phyloP scores from a whole-genome alignment of 1,140 invertebrate species.

The Drosophila oshimai region DNA sequence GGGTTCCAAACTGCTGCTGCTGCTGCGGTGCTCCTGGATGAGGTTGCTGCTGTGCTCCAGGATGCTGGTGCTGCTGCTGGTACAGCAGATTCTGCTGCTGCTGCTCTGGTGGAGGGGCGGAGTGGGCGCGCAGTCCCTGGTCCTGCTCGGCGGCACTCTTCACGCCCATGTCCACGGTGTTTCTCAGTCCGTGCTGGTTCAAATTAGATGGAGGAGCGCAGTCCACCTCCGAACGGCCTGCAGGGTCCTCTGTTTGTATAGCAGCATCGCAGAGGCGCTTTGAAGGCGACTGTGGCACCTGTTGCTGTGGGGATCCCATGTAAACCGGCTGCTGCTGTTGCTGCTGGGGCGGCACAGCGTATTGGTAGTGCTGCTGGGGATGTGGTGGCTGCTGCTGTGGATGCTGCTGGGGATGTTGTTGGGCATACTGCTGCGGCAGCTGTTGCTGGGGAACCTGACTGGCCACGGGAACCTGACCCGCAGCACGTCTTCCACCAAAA shows the following conservation, averaged over 20 bases:
- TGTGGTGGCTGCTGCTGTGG: slow-evolving; percentile 59
- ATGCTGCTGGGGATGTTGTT: slow-evolving; percentile 58
- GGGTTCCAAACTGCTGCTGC: slow-evolving; percentile 64
- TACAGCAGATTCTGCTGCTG: slow-evolving; percentile 83
- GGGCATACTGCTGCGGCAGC: slow-evolving; percentile 17
- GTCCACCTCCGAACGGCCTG: slow-evolving; percentile 62
- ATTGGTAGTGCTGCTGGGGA: slow-evolving; percentile 62
- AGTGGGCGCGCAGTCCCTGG: slow-evolving; percentile 85
- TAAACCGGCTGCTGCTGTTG: slow-evolving; percentile 47
- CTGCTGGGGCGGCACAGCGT: slow-evolving; percentile 11
- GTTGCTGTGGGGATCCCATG: slow-evolving; percentile 64
- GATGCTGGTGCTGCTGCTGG: slow-evolving; percentile 83
- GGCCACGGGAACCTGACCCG: slow-evolving; percentile 29
- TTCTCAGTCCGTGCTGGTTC: slow-evolving; percentile 88
- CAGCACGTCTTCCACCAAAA: slow-evolving; percentile 83
- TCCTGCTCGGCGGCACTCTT: slow-evolving; percentile 85
- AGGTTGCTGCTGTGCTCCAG: slow-evolving; percentile 43
- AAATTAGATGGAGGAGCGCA: slow-evolving; percentile 81
- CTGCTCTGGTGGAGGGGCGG: slow-evolving; percentile 77
- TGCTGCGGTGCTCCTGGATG: slow-evolving; percentile 23
- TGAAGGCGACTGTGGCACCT: slow-evolving; percentile 63
- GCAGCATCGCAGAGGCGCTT: slow-evolving; percentile 78
- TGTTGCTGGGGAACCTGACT: slow-evolving; percentile 58
- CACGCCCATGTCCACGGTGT: slow-evolving; percentile 90
- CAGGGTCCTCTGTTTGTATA: slow-evolving; percentile 83